Base-by-base conservation (phyloP, 2,888 invertebrate species). In the Tenthredo distinguenda region DNA sequence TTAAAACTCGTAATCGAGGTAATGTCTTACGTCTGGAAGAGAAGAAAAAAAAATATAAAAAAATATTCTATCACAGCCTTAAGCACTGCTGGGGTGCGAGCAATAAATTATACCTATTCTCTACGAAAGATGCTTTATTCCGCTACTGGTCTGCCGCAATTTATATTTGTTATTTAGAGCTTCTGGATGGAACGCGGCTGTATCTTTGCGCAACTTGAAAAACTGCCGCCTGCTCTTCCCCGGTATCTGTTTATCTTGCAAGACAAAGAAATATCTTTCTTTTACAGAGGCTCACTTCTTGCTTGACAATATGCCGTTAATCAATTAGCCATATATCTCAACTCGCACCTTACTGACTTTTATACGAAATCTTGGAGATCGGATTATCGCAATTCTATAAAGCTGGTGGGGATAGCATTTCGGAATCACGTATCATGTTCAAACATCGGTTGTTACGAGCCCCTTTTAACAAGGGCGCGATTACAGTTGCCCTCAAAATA, bases 141-240 rank as follows among this genome's bases (percentile, higher is more conserved):
- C 58, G 81, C 37, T 37, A 81, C 58, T 81, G 81, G 81, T 81
- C 81, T 37, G 62, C 81, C 81, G 81, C 81, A 81, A 81, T 81
- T 81, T 81, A 81, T 81, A 62, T 81, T 81, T 81, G 81, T 81
- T 81, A 81, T 81, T 81, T 81, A 81, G 81, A 81, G 81, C 58
- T 81, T 81, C 58, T 81, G 62, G 58, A 77, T 77, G 50, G 58
- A 62, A 81, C 81, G 81, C 62, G 40, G 58, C 58, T 81, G 81
- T 81, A 81, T 81, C 58, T 81, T 81, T 81, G 81, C 58, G 40
- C 81, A 62, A 62, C 81, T 81, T 81, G 81, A 81, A 62, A 62
- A 81, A 81, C 37, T 81, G 58, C 47, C n/a, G 50, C 50, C 77
- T 55, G 31, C 55, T 55, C 43, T 31, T 34, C 50, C 47, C 15